These are phyloP conservation scores for Gymnogyps californianus DNA, from an alignment of 2,113 vertebrate species.

Conservation along the genomic window DNA sequence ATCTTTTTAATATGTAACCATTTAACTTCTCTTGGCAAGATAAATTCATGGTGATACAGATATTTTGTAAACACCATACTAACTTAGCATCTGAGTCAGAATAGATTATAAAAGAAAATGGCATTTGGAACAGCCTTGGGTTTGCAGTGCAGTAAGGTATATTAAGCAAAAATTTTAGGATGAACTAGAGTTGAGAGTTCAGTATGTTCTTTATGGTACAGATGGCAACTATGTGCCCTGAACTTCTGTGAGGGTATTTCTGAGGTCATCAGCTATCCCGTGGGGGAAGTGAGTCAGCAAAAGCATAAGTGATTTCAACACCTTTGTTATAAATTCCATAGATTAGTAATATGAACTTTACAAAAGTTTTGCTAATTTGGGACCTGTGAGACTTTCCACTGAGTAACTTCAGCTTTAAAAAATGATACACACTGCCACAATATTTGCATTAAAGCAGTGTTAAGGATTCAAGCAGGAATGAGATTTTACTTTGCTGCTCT, in stretches of 20 bases:
- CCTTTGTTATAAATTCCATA: constrained; percentile 40
- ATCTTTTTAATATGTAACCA: constrained; percentile 67
- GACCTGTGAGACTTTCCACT: not conserved
- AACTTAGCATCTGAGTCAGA: constrained; percentile 4
- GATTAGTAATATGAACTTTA: constrained; percentile 7
- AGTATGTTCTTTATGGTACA: not conserved
- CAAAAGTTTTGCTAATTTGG: not conserved
- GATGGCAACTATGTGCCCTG: constrained; percentile 24
- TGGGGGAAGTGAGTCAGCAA: constrained; percentile 48
- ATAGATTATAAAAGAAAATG: constrained; percentile 8
- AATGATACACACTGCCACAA: rapidly evolving
- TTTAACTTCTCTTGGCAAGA: constrained; percentile 65
- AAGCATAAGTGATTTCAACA: constrained; percentile 34
- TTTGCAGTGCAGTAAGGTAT: not conserved
- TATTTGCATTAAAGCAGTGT: not conserved
- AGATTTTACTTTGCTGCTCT: not conserved
- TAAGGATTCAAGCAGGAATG: not conserved
- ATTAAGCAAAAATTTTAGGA: not conserved
- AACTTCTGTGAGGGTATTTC: not conserved
- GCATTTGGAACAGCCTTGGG: not conserved
- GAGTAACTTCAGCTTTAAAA: not conserved
- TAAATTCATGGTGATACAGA: not conserved
- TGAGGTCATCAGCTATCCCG: constrained; percentile 1
- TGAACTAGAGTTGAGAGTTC: not conserved
- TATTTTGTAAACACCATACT: constrained; percentile 62